Base-by-base conservation (phyloP, 2,797 vertebrate genomes). In the Fistularia commersonii region DNA sequence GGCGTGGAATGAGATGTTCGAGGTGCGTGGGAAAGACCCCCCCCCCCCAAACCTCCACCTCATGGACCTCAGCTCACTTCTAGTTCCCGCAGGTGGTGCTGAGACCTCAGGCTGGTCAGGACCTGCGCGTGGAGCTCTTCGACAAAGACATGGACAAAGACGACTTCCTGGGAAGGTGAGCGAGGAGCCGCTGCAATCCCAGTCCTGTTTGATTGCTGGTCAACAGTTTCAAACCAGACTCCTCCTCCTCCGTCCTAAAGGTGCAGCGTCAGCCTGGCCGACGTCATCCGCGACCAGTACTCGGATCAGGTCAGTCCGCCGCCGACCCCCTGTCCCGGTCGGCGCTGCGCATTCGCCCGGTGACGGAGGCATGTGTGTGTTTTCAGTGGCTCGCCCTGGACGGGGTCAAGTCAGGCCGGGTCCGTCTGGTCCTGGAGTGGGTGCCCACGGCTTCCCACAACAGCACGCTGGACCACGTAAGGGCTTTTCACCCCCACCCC, bases 61-160 rank as follows among this genome's bases (percentile, higher is more conserved):
- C 23, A 23, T 23, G 4, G 23, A 23, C 23, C 23, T 23, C 23
- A 23, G 23, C 23, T 23, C 23, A 9, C 23, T 51, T 11, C 51
- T 31, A 52, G 8, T 11, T 64, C 15, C 33, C 7, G 11, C 72
- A 97, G 95, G 82, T 88, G 45, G 84, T 94, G 38, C 81, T 95
- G 74, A 86, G 69, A 42, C 76, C 90, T 35, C 57, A 90, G 65
- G 72, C 92, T 3, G 91, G 90, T 50, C 89, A 92, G 66, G 92
- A 93, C 5, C 74, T 96, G 9, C 86, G 91, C 13, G 72, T 93
- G n/a, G 92, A 93, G 13, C 78, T 95, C 43, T 94, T 88, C 55
- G 95, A 97, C 71, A 94, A 95, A 83, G 95, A 96, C 76, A 72
- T 97, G 58, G 92, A 94, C 70, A 91, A 88, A 75, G 95, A 97